A percentile compares a stretch with the other conserved stretches of the same genome.
Evolutionary conservation across 2,888 invertebrate genomes (phyloP).

Genomic region (Drosophila villosipedis): DNA sequence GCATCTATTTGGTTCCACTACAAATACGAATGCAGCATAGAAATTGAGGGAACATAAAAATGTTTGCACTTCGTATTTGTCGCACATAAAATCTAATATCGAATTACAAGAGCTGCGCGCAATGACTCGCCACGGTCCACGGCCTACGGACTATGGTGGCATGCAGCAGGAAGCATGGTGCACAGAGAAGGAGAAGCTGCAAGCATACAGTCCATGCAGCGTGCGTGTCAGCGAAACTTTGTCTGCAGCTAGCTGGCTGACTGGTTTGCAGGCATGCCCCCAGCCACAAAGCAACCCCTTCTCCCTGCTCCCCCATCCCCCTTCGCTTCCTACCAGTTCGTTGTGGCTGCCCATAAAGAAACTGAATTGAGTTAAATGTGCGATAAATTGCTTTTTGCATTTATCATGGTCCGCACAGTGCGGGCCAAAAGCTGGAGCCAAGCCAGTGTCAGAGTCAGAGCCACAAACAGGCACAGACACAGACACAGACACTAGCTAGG

Average conservation of each 20-base stretch:
- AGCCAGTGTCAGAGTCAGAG: slow-evolving; percentile 45
- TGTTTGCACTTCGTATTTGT: slow-evolving; percentile 81
- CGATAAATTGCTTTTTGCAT: slow-evolving; percentile 83
- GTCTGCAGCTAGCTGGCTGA: slow-evolving; percentile 32
- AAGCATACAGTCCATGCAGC: slow-evolving; percentile 20
- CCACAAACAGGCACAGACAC: slow-evolving; percentile 15
- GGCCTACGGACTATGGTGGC: slow-evolving; percentile 20
- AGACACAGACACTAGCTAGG: slow-evolving; percentile 10
- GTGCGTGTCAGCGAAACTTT: slow-evolving; percentile 71
- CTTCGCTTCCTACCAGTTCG: slow-evolving; percentile 10
- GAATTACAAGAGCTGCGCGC: slow-evolving; percentile 68
- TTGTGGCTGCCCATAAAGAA: slow-evolving; percentile 68
- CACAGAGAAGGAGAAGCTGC: slow-evolving; percentile 14
- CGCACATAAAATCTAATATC: slow-evolving; percentile 83
- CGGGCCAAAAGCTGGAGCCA: slow-evolving; percentile 51
- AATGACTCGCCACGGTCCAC: slow-evolving; percentile 29
- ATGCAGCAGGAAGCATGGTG: slow-evolving; percentile 17
- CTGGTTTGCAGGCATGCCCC: slow-evolving; percentile 33
- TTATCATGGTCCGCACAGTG: slow-evolving; percentile 71
- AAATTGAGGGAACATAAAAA: slow-evolving; percentile 73
- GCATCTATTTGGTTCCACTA: slow-evolving; percentile 59
- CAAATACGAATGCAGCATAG: slow-evolving; percentile 71
- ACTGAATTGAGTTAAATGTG: slow-evolving; percentile 81
- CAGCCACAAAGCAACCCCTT: neutral
- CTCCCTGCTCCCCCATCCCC: neutral